phyloP scores from a whole-genome alignment of 2,797 vertebrate species.

The Pachyuromys duprasi region DNA sequence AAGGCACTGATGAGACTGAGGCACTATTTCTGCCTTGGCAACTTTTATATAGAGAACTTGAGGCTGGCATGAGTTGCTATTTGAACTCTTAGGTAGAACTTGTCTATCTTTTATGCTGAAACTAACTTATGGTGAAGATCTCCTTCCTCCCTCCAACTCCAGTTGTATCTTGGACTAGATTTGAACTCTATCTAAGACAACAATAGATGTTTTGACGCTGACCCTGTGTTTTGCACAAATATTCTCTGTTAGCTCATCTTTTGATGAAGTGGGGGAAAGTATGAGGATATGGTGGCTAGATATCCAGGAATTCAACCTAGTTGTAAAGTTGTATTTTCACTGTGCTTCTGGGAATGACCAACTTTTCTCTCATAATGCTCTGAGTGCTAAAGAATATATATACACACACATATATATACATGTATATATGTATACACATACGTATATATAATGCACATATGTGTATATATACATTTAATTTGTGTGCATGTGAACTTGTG shows the following conservation, averaged over 20 bases:
- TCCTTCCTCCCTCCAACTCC: neutral
- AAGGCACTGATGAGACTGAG: neutral
- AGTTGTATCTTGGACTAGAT: neutral
- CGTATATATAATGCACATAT: neutral
- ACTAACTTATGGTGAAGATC: neutral
- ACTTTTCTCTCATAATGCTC: neutral
- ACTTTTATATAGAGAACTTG: neutral
- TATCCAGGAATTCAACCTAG: neutral
- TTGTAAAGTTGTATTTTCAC: neutral
- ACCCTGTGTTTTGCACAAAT: neutral
- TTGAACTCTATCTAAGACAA: neutral
- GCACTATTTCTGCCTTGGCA: neutral
- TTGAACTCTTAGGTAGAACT: neutral
- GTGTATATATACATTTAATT: too few species aligned
- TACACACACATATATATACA: too few species aligned
- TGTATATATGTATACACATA: rapidly evolving
- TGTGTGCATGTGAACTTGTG: neutral
- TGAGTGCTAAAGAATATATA: neutral
- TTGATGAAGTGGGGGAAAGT: neutral
- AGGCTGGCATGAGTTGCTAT: neutral
- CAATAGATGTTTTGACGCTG: neutral
- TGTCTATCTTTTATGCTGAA: too few species aligned
- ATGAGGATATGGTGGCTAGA: neutral
- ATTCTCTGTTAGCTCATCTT: neutral
- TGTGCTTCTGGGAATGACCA: neutral